Percentiles rank a stretch among this genome's conserved stretches.
These are phyloP conservation scores for Deladenus siricidicola DNA, from an alignment of 2,888 invertebrate species.

Conservation along the genomic window DNA sequence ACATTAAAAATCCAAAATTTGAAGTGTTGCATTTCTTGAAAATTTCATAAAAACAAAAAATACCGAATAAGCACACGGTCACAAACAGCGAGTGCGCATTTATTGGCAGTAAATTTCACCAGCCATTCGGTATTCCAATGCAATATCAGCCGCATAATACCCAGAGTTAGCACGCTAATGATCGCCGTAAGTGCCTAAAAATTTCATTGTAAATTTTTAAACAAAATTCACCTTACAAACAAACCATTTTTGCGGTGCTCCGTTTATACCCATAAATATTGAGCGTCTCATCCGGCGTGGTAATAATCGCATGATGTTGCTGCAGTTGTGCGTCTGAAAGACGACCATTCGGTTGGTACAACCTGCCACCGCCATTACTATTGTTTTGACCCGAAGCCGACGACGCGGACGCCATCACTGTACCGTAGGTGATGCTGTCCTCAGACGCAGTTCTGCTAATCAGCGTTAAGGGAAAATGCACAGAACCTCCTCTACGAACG, in stretches of 20 bases:
- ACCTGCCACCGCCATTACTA: not conserved
- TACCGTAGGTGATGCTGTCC: conserved; percentile 7
- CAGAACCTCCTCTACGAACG: no score
- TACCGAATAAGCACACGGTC: conserved; percentile 44
- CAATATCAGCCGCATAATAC: conserved; percentile 46
- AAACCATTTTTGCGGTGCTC: conserved; percentile 24
- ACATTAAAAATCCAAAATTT: no score
- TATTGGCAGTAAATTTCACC: conserved; percentile 30
- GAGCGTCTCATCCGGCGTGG: conserved; percentile 30
- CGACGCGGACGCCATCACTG: conserved; percentile 5
- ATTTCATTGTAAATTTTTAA: not conserved
- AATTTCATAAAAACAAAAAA: conserved; percentile 4
- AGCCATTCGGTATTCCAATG: conserved; percentile 42
- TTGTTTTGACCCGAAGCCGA: not conserved
- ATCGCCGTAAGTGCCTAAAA: not conserved
- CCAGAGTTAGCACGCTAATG: conserved; percentile 35
- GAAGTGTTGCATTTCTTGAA: no score
- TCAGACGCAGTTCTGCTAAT: not conserved
- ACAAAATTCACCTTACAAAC: conserved; percentile 5
- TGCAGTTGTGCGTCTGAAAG: conserved; percentile 3
- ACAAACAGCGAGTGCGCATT: conserved; percentile 35
- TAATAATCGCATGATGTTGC: conserved; percentile 27
- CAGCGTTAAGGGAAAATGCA: no score
- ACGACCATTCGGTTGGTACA: no score
- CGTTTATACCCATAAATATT: conserved; percentile 32